A percentile compares a stretch with the other conserved stretches of the same genome.
Evolutionary conservation across 2,888 invertebrate genomes (phyloP).

Genomic region (Torymus tubicola): DNA sequence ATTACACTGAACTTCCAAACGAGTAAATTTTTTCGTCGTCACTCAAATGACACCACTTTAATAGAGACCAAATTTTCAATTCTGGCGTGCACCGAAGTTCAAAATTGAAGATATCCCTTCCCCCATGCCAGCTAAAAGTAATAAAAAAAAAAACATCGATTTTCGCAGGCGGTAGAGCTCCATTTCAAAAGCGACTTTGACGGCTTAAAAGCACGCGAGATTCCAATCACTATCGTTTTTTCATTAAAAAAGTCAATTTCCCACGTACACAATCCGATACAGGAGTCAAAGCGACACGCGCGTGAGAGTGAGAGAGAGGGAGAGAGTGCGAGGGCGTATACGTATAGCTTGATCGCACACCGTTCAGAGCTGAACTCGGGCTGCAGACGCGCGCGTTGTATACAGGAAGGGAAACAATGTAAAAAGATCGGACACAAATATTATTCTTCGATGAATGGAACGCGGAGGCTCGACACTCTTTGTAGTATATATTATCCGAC

Average conservation of each 20-base stretch:
- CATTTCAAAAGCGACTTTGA: conserved; percentile 26
- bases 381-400: no score
- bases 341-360: background rate
- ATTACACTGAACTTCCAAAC: no score
- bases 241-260: conserved; percentile 41
- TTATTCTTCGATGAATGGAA: conserved; percentile 22
- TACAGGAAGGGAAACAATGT: conserved; percentile 18
- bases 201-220: conserved; percentile 39
- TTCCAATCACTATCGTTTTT: conserved; percentile 43
- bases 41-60: no score
- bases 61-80: no score
- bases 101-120: conserved; percentile 7
- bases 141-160: conserved; percentile 24
- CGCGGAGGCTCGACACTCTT: background rate
- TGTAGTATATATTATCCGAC: background rate
- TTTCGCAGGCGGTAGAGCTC: background rate
- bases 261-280: conserved; percentile 11
- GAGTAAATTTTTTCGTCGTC: no score
- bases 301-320: no score
- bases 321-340: background rate
- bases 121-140: background rate
- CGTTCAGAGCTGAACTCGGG: no score
- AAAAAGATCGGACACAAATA: conserved; percentile 11
- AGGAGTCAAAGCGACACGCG: conserved; percentile 19
- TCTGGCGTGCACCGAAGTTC: background rate